A percentile compares a stretch with the other conserved stretches of the same genome.
These are phyloP conservation scores for Lithobates pipiens DNA, from an alignment of 2,797 vertebrate species.

Conservation along the genomic window DNA sequence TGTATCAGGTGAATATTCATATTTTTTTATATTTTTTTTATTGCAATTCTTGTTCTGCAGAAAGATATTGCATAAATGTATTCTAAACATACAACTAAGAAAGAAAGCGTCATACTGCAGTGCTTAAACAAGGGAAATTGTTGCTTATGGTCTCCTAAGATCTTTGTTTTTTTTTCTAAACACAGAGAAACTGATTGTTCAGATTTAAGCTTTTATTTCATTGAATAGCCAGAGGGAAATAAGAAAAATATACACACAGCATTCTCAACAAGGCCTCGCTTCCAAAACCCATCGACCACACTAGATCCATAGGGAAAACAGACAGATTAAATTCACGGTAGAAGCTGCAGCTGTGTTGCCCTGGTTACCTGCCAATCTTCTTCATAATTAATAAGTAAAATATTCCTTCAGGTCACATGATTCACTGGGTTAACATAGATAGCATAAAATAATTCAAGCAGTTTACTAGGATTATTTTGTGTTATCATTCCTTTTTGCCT, in stretches of 20 bases:
- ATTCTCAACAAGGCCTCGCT: slow-evolving; percentile 27
- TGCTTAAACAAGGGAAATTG: slow-evolving; percentile 7
- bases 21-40: too few relatives aligned
- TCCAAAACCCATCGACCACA: slow-evolving; percentile 38
- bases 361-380: slow-evolving; percentile 41
- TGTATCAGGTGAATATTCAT: not conserved
- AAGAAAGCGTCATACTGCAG: slow-evolving; percentile 17
- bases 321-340: slow-evolving; percentile 32
- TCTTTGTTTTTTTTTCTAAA: slow-evolving; percentile 23
- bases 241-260: slow-evolving; percentile 27
- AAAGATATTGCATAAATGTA: not conserved
- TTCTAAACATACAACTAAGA: slow-evolving; percentile 21
- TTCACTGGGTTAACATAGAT: not conserved
- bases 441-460: not conserved
- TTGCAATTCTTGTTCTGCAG: not conserved
- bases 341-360: slow-evolving; percentile 33
- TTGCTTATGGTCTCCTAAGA: slow-evolving; percentile 6
- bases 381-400: slow-evolving; percentile 41
- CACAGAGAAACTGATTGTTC: slow-evolving; percentile 14
- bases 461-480: not conserved
- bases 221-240: slow-evolving; percentile 26
- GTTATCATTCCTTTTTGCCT: not conserved
- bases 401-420: slow-evolving; percentile 20
- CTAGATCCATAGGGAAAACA: slow-evolving; percentile 35
- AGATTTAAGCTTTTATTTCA: slow-evolving; percentile 33